Percentiles rank a stretch among this genome's conserved stretches.
Conservation (phyloP, 1,140 invertebrate species). For the Anastatus disparis region DNA sequence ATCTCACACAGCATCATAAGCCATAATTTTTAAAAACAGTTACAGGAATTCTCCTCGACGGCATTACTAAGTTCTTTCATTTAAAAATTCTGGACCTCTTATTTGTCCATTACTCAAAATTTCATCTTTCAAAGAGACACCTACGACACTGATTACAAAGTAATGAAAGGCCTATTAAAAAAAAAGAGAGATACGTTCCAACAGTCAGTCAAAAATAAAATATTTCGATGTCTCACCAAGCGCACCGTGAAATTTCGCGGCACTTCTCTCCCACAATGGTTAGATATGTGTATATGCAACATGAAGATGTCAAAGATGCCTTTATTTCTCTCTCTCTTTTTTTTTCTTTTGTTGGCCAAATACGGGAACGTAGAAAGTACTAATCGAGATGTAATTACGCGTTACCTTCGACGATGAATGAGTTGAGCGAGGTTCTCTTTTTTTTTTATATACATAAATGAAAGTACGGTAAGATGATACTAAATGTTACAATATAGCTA, state of each 20-base stretch:
- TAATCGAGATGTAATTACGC: constrained; percentile 30
- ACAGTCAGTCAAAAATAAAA: too few species aligned
- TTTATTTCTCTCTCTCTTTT: too few species aligned
- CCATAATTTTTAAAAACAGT: too few species aligned
- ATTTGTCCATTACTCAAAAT: background rate
- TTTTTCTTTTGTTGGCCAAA: background rate
- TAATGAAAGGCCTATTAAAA: constrained; percentile 43
- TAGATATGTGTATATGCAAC: background rate
- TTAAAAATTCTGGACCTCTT: too few species aligned
- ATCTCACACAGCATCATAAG: too few species aligned
- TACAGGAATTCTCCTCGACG: too few species aligned
- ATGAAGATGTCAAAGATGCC: constrained; percentile 11
- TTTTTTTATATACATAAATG: too few species aligned
- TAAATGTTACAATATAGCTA: too few species aligned
- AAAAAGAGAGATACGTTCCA: background rate
- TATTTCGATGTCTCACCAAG: background rate
- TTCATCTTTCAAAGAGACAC: constrained; percentile 46
- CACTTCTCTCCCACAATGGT: background rate
- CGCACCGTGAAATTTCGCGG: background rate
- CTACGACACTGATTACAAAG: constrained; percentile 51
- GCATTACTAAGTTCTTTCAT: too few species aligned
- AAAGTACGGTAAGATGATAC: too few species aligned
- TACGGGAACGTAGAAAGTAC: background rate
- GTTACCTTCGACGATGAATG: constrained; percentile 26
- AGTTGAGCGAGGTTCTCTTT: background rate